These are phyloP conservation scores for Phataginus tetradactyla DNA, from an alignment of 2,797 vertebrate genomes.

Conservation along the genomic window DNA sequence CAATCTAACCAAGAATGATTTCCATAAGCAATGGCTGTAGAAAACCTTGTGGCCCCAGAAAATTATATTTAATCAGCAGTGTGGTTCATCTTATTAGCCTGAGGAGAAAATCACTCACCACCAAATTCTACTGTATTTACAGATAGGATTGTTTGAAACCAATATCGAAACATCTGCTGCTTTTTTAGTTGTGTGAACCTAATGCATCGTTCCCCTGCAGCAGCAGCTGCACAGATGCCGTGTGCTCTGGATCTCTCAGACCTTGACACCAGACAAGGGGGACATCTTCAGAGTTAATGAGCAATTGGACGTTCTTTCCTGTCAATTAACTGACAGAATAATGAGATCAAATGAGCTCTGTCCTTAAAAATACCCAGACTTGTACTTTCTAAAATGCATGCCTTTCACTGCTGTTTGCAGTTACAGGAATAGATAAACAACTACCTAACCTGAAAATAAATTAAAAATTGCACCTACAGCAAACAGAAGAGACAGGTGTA, in stretches of 20 bases:
- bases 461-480: background rate
- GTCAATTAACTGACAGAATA: constrained; percentile 78
- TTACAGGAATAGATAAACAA: constrained; percentile 65
- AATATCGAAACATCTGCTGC: background rate
- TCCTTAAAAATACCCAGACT: constrained; percentile 59
- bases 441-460: constrained; percentile 52
- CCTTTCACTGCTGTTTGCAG: constrained; percentile 58
- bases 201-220: background rate
- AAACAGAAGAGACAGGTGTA: constrained; percentile 37
- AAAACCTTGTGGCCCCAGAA: background rate
- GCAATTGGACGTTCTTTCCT: constrained; percentile 78
- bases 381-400: constrained; percentile 55
- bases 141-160: constrained; percentile 13
- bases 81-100: background rate
- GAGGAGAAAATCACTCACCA: background rate
- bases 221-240: background rate
- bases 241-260: constrained; percentile 51
- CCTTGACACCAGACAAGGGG: constrained; percentile 52
- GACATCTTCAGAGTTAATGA: constrained; percentile 76
- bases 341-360: constrained; percentile 70
- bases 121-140: background rate
- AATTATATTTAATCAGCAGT: constrained; percentile 1
- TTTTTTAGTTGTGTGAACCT: background rate
- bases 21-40: background rate
- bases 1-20: background rate